Evolutionary conservation across 2,888 invertebrate genomes (phyloP).

Genomic region (Timema podura): DNA sequence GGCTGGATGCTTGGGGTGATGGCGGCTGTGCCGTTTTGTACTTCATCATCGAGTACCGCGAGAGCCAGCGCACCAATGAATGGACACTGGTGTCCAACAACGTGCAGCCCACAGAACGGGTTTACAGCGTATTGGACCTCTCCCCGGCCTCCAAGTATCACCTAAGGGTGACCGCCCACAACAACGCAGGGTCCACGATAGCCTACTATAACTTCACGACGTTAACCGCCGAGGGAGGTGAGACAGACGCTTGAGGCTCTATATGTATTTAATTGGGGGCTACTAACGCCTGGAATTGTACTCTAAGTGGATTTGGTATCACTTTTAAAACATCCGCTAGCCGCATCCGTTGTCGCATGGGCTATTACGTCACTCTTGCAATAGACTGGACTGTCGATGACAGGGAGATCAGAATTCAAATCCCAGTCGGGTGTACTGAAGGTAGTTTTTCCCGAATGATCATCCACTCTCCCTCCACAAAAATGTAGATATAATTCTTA

Average conservation of each 20-base stretch:
- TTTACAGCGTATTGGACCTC: conserved; percentile 73
- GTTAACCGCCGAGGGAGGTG: conserved; percentile 69
- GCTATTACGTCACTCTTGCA: too few relatives aligned
- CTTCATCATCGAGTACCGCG: conserved; percentile 76
- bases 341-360: too few relatives aligned
- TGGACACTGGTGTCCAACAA: conserved; percentile 80
- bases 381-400: too few relatives aligned
- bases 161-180: conserved; percentile 72
- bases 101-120: conserved; percentile 74
- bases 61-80: conserved; percentile 52
- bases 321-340: too few relatives aligned
- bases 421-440: too few relatives aligned
- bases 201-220: conserved; percentile 84
- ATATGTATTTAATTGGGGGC: too few relatives aligned
- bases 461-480: too few relatives aligned
- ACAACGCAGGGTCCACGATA: conserved; percentile 80
- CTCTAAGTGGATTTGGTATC: too few relatives aligned
- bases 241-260: conserved; percentile 36
- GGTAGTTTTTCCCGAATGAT: too few relatives aligned
- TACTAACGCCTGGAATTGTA: too few relatives aligned
- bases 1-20: conserved; percentile 85
- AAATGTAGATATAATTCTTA: too few relatives aligned
- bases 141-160: conserved; percentile 72
- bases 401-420: too few relatives aligned
- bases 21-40: conserved; percentile 84